phyloP scores from a whole-genome alignment of 2,888 invertebrate species.

The Pecten maximus region DNA sequence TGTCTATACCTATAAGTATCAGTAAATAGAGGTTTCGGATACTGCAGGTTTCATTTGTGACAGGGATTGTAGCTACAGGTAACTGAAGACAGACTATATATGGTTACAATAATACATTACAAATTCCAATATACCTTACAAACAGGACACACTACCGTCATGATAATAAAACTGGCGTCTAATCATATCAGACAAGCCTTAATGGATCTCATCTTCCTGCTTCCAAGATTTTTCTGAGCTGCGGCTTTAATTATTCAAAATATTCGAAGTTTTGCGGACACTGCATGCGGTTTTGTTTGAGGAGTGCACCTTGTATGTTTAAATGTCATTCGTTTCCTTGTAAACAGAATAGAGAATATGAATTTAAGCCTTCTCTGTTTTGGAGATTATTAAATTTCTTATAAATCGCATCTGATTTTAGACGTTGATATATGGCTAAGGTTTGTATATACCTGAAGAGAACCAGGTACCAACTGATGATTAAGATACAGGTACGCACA shows the following conservation, averaged over 20 bases:
- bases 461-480: background rate
- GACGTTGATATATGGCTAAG: no score
- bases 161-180: background rate
- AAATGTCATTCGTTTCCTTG: background rate
- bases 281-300: conserved; percentile 7
- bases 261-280: background rate
- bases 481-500: background rate
- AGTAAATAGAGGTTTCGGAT: no score
- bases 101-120: no score
- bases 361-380: background rate
- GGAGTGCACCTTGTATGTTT: background rate
- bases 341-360: background rate
- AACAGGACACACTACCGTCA: background rate
- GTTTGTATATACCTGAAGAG: background rate
- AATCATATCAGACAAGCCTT: background rate
- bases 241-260: background rate
- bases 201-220: conserved; percentile 1
- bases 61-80: no score
- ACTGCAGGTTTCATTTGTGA: no score
- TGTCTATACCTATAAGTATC: background rate
- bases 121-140: background rate
- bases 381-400: background rate
- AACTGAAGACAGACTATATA: no score
- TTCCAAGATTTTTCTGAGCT: background rate
- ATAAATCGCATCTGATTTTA: no score